Conservation (phyloP, 2,888 invertebrate genomes). For the Nasonovia ribisnigri region DNA sequence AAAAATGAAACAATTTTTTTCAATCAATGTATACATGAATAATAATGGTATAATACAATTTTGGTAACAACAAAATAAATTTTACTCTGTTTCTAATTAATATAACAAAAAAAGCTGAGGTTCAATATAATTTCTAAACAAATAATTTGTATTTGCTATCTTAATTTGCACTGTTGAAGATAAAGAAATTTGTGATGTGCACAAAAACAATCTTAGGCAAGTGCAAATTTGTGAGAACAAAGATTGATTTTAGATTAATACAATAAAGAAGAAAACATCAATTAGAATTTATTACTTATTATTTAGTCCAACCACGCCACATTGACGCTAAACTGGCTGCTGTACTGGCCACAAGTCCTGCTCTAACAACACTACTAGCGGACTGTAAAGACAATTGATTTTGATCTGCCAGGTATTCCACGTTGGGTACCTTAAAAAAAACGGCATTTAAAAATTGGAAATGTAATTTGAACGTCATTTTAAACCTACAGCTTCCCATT, state of each 20-base stretch:
- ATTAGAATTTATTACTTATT: background rate
- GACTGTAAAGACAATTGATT: slow-evolving; percentile 66
- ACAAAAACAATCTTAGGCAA: background rate
- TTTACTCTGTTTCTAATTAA: background rate
- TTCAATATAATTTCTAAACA: background rate
- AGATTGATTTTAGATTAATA: background rate
- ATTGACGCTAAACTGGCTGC: slow-evolving; percentile 86
- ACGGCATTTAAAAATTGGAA: background rate
- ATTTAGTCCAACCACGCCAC: slow-evolving; percentile 79
- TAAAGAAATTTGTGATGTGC: background rate
- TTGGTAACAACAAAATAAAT: slow-evolving; percentile 15
- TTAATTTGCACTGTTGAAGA: background rate
- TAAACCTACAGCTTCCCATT: slow-evolving; percentile 82
- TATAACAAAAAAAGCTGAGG: background rate
- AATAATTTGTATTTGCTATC: background rate
- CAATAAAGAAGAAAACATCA: background rate
- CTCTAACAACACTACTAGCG: slow-evolving; percentile 66
- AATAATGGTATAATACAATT: background rate
- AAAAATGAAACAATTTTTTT: slow-evolving; percentile 6
- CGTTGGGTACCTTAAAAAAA: slow-evolving; percentile 64
- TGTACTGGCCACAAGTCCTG: slow-evolving; percentile 79
- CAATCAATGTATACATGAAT: background rate
- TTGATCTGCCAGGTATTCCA: slow-evolving; percentile 69
- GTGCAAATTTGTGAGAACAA: background rate
- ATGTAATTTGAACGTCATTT: background rate